Conservation (phyloP, 23 tunicate genomes). For the Botrylloides violaceus region DNA sequence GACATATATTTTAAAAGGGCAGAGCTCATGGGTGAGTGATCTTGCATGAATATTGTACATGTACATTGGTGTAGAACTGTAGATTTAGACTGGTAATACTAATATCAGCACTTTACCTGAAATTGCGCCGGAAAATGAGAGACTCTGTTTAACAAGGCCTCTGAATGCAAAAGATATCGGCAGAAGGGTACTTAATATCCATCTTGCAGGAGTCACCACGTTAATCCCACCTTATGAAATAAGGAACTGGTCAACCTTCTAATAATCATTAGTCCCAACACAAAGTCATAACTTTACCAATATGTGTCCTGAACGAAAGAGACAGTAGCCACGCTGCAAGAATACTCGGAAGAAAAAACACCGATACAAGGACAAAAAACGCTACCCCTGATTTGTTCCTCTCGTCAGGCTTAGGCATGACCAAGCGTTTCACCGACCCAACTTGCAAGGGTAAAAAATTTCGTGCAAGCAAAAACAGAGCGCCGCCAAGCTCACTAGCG, state of each 20-base stretch:
- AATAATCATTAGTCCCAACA: not conserved
- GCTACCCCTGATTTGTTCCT: slow-evolving; percentile 13
- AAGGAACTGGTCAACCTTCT: not conserved
- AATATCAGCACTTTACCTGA: slow-evolving; percentile 47
- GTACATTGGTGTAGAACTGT: too few relatives aligned
- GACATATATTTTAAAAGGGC: too few relatives aligned
- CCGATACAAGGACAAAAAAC: slow-evolving; percentile 25
- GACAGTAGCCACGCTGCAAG: slow-evolving; percentile 52
- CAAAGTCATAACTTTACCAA: slow-evolving; percentile 24
- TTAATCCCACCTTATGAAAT: slow-evolving; percentile 38
- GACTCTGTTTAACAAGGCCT: slow-evolving; percentile 25
- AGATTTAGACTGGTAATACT: too few relatives aligned
- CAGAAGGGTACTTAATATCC: slow-evolving; percentile 19
- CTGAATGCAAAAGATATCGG: slow-evolving; percentile 41
- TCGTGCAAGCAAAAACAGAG: too few relatives aligned
- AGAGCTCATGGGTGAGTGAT: too few relatives aligned
- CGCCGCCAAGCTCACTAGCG: too few relatives aligned
- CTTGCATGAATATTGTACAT: too few relatives aligned
- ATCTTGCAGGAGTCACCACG: slow-evolving; percentile 48
- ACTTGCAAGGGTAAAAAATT: too few relatives aligned
- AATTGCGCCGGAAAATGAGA: slow-evolving; percentile 58
- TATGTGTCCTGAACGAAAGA: slow-evolving; percentile 44
- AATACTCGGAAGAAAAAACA: slow-evolving; percentile 34
- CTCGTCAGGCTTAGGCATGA: not conserved
- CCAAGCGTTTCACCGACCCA: too few relatives aligned